These are phyloP conservation scores for Gari tellinella DNA, from an alignment of 2,888 invertebrate species.

Conservation along the genomic window DNA sequence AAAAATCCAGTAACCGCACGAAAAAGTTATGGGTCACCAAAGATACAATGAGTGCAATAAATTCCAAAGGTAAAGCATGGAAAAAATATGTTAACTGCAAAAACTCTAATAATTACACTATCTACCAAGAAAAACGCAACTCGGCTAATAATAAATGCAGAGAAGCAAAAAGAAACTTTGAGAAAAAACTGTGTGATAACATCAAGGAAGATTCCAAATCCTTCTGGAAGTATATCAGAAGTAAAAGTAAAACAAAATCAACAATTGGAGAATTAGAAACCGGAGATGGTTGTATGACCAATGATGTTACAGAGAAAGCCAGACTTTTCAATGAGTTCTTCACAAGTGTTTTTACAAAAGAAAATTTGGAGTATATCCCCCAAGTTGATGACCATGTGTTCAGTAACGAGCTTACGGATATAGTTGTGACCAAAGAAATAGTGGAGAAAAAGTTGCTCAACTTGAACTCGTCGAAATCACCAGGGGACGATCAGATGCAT, in stretches of 20 bases:
- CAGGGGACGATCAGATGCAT: constrained; percentile 6
- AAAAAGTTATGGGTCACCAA: not conserved
- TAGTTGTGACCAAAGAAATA: not conserved
- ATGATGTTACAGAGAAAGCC: not conserved
- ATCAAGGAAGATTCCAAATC: not conserved
- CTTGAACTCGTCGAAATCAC: not conserved
- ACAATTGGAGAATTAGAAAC: not conserved
- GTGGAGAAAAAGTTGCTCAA: not conserved
- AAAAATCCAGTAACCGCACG: not conserved
- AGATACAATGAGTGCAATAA: not conserved
- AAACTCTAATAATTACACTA: not conserved
- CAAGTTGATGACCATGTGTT: not conserved
- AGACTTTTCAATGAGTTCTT: not conserved
- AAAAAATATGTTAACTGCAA: not conserved
- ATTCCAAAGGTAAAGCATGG: constrained; percentile 3
- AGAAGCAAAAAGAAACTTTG: not conserved
- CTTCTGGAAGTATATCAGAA: constrained; percentile 9
- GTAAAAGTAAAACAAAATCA: not conserved
- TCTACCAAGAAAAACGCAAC: not conserved
- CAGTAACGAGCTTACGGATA: not conserved
- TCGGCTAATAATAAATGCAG: not conserved
- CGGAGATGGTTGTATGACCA: no score
- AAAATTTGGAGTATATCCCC: not conserved
- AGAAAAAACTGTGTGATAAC: not conserved
- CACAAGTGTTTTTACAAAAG: not conserved